Conservation (phyloP, 1,140 invertebrate species). For the Homarus americanus region DNA sequence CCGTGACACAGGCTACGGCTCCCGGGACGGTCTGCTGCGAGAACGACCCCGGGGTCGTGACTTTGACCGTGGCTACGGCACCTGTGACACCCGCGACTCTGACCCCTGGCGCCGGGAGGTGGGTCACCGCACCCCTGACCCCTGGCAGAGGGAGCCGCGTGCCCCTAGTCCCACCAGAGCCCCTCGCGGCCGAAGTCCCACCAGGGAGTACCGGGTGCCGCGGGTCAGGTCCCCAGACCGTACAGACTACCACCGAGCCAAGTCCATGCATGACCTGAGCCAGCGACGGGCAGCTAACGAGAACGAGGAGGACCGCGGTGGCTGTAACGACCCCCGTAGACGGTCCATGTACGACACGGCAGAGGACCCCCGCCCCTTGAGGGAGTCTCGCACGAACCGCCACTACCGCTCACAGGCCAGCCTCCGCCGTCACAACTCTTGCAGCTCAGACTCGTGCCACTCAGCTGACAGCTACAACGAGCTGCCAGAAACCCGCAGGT, state of each 20-base stretch:
- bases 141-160: slow-evolving; percentile 55
- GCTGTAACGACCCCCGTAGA: slow-evolving; percentile 54
- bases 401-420: slow-evolving; percentile 61
- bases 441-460: slow-evolving; percentile 53
- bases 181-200: slow-evolving; percentile 38
- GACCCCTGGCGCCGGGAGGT: slow-evolving; percentile 62
- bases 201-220: slow-evolving; percentile 50
- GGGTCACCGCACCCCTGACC: slow-evolving; percentile 62
- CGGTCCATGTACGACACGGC: slow-evolving; percentile 69
- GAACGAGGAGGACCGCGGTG: slow-evolving; percentile 28
- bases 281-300: slow-evolving; percentile 13
- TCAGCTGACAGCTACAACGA: slow-evolving; percentile 59
- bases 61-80: slow-evolving; percentile 65
- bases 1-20: slow-evolving; percentile 70
- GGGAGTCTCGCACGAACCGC: slow-evolving; percentile 25
- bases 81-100: slow-evolving; percentile 65
- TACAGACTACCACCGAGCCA: slow-evolving; percentile 67
- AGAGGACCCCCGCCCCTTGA: slow-evolving; percentile 43
- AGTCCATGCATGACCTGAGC: slow-evolving; percentile 73
- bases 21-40: slow-evolving; percentile 60
- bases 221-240: slow-evolving; percentile 62
- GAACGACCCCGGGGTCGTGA: slow-evolving; percentile 58
- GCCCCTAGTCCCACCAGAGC: slow-evolving; percentile 36
- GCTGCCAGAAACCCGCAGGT: slow-evolving; percentile 64
- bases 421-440: slow-evolving; percentile 54